These are phyloP conservation scores for Scortum barcoo DNA, from an alignment of 2,113 vertebrate genomes.

Conservation along the genomic window DNA sequence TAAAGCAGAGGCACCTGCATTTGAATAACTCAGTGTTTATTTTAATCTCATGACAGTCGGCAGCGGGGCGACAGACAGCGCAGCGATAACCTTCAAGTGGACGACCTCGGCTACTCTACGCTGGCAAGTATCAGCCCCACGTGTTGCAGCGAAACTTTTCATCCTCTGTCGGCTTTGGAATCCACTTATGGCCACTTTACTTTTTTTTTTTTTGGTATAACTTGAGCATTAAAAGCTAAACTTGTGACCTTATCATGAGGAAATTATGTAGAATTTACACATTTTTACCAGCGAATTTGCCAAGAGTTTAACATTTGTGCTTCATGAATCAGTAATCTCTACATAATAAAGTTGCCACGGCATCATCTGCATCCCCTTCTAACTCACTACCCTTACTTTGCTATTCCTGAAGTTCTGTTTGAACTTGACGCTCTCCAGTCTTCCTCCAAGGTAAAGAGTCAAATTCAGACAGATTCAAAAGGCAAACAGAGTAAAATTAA, in stretches of 20 bases:
- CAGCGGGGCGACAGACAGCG: not conserved
- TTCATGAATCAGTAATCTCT: not conserved
- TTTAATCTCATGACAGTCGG: constrained; percentile 2
- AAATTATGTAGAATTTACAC: not conserved
- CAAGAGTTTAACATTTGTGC: not conserved
- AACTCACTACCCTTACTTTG: not conserved
- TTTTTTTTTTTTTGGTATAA: not conserved
- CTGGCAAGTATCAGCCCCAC: not conserved
- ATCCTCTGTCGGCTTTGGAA: not conserved
- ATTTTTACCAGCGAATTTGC: not conserved
- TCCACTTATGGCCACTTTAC: too few species aligned
- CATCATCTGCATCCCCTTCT: not conserved
- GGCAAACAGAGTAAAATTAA: not conserved
- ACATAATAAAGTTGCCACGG: not conserved
- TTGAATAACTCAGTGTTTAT: constrained; percentile 54
- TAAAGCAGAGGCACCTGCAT: constrained; percentile 23
- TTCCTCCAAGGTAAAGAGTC: not conserved
- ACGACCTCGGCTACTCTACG: not conserved
- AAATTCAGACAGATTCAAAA: constrained; percentile 9
- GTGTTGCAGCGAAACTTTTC: not conserved
- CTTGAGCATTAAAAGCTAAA: not conserved
- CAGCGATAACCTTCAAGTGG: constrained; percentile 26
- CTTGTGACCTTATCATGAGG: not conserved
- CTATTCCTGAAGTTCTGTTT: not conserved
- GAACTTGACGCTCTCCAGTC: not conserved